Base-by-base conservation (phyloP, 2,797 vertebrate genomes). In the Acanthiza pusilla region DNA sequence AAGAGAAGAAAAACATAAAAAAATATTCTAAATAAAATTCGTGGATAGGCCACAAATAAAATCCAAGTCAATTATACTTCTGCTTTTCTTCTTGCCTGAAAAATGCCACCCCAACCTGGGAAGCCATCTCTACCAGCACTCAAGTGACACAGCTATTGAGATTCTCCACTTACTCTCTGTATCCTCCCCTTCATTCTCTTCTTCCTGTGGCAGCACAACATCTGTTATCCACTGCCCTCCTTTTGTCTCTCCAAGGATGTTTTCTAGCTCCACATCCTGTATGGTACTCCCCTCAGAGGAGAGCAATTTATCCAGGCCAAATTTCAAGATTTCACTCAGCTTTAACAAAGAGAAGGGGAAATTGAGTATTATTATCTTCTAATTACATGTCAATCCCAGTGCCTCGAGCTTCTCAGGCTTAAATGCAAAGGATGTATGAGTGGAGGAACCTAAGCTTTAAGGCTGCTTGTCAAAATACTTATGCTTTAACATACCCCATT, bases 241-340 rank as follows among this genome's bases (percentile, higher is more conserved):
- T 92, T 63, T 81, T 16, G 99, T 98, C 58, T 96, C 96, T 42
- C 99, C 99, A 45, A 99, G 98, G 80, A 99, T 98, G 75, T 97
- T 97, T 92, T 97, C 97, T 83, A 99, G 97, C 67, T 98, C 98
- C 94, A 98, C 97, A 13, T 99, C 98, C 93, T 98, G 98, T 54
- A 99, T 20, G 2, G 98, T 98, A 96, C 98, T 99, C 78, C 98
- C 98, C 15, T 99, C 98, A 9, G 98, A 98, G 2, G 98, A 98
- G 34, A 99, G 93, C 40, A 99, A 97, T 86, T 99, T 99, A 97
- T 99, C 98, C 84, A 99, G 97, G 48, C 99, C 99, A 38, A 99
- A 99, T 97, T 99, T 99, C 93, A 99, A 97, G 95, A 99, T 99
- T 96, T 99, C 99, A 63, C 98, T 98, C 47, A 99, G 97, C 99